Conservation (phyloP, 1,140 invertebrate genomes). For the Bactericera cockerelli region DNA sequence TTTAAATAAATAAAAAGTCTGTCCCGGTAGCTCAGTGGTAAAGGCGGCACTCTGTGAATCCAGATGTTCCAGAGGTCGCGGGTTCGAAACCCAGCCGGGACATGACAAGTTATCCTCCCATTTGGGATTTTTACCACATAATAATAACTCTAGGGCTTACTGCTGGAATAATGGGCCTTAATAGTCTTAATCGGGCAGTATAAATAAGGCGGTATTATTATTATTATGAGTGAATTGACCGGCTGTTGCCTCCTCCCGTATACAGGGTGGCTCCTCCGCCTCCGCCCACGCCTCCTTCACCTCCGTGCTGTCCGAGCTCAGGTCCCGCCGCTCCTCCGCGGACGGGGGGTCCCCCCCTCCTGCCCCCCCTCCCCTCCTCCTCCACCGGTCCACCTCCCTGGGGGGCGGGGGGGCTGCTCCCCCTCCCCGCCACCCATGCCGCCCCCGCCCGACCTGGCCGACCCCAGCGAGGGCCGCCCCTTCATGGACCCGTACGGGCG, state of each 20-base stretch:
- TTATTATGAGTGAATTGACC: too few relatives aligned
- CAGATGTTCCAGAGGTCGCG: too few relatives aligned
- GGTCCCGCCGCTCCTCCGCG: slow-evolving; percentile 29
- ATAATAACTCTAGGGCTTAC: too few relatives aligned
- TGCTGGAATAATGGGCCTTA: too few relatives aligned
- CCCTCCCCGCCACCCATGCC: slow-evolving; percentile 76
- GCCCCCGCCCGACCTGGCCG: slow-evolving; percentile 57
- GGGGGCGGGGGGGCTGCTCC: slow-evolving; percentile 22
- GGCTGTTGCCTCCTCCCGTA: too few relatives aligned
- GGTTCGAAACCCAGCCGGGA: too few relatives aligned
- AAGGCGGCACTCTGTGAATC: too few relatives aligned
- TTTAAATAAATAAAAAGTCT: neutral
- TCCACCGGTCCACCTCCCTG: slow-evolving; percentile 34
- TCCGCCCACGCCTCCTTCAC: slow-evolving; percentile 37
- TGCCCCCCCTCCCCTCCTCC: slow-evolving; percentile 47
- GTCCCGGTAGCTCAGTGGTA: too few relatives aligned
- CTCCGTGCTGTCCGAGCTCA: slow-evolving; percentile 37
- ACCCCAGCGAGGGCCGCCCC: slow-evolving; percentile 57
- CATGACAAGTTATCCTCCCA: too few relatives aligned
- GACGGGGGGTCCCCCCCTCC: slow-evolving; percentile 22
- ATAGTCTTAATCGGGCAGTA: too few relatives aligned
- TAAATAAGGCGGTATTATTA: too few relatives aligned
- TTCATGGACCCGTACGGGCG: slow-evolving; percentile 81
- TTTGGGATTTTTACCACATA: too few relatives aligned
- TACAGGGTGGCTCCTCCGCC: slow-evolving; percentile 14